phyloP scores from a whole-genome alignment of 1,140 invertebrate species.

The Pristionchus pacificus region DNA sequence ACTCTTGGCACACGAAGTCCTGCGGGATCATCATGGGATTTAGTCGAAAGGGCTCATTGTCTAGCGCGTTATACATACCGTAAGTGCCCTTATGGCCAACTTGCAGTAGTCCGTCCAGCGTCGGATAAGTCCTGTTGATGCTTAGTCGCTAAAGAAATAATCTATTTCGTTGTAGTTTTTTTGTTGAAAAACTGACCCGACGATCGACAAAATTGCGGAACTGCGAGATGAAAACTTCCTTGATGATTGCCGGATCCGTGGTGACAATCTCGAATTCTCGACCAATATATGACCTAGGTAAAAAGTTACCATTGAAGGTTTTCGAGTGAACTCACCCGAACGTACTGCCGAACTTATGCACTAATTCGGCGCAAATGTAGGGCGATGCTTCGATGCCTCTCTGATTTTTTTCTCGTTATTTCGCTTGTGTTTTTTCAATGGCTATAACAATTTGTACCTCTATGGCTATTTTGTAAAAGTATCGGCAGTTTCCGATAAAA shows the following conservation, averaged over 20 bases:
- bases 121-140: background rate
- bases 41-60: no score
- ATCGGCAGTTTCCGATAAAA: no score
- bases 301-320: background rate
- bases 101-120: background rate
- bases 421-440: no score
- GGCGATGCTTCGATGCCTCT: background rate
- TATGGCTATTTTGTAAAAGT: no score
- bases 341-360: background rate
- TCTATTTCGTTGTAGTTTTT: conserved; percentile 3
- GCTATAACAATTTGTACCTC: no score
- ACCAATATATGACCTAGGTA: conserved; percentile 10
- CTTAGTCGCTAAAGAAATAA: background rate
- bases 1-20: conserved; percentile 9
- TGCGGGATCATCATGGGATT: no score
- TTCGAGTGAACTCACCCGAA: background rate
- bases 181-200: conserved; percentile 57
- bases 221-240: conserved; percentile 59
- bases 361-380: background rate
- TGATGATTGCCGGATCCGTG: conserved; percentile 53
- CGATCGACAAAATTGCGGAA: conserved; percentile 58
- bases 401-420: no score
- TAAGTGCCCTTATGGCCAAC: background rate
- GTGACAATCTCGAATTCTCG: conserved; percentile 42
- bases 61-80: background rate